phyloP scores from a whole-genome alignment of 2,888 invertebrate genomes.

The Sinhomidia bicolor region DNA sequence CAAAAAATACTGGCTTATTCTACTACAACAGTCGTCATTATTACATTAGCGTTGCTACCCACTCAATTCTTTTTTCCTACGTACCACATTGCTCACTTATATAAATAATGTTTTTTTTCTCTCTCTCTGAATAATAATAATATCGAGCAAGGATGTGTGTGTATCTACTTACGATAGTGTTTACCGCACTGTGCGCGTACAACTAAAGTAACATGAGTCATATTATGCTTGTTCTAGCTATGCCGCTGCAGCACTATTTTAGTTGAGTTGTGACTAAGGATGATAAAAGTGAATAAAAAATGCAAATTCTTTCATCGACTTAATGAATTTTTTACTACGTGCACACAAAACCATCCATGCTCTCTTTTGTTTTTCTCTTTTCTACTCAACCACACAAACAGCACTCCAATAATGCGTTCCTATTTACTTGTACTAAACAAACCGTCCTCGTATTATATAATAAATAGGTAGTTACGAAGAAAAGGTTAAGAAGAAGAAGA shows the following conservation, averaged over 20 bases:
- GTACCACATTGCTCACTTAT: not conserved
- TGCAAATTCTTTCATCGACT: constrained; percentile 49
- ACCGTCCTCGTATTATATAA: no score
- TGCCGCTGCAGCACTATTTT: no score
- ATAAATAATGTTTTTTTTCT: not conserved
- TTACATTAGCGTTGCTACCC: not conserved
- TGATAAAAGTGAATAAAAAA: constrained; percentile 49
- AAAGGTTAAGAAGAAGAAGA: no score
- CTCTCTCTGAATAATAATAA: not conserved
- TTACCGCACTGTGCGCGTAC: no score
- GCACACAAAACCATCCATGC: not conserved
- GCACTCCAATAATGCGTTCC: no score
- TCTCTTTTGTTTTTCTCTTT: no score
- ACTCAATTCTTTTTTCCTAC: not conserved
- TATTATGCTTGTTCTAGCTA: no score
- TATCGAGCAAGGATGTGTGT: not conserved
- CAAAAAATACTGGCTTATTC: not conserved
- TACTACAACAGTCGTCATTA: not conserved
- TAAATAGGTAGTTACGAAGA: no score
- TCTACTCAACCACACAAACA: not conserved
- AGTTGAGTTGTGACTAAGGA: not conserved
- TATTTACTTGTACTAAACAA: no score
- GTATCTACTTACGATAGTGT: not conserved
- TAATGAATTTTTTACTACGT: constrained; percentile 52
- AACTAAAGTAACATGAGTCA: no score